These are phyloP conservation scores for Agrochola macilenta DNA, from an alignment of 2,888 invertebrate species.

Conservation along the genomic window DNA sequence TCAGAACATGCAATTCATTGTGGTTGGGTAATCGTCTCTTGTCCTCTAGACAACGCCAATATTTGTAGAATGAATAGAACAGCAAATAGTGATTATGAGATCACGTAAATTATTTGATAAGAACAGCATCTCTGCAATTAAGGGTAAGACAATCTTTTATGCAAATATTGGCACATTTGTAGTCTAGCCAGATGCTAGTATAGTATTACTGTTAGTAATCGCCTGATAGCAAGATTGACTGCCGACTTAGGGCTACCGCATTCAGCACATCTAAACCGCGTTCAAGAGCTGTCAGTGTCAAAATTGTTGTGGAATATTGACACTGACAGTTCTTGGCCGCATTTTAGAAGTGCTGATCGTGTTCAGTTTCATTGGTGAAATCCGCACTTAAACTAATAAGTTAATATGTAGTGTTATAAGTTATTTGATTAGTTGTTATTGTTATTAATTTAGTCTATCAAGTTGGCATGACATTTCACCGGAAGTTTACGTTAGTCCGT, in stretches of 20 bases:
- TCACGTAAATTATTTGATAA: conserved; percentile 42
- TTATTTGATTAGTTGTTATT: background rate
- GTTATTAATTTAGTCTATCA: too few relatives aligned
- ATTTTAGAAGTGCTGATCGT: too few relatives aligned
- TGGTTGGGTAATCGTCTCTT: conserved; percentile 5
- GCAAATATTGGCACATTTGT: conserved; percentile 3
- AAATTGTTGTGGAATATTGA: too few relatives aligned
- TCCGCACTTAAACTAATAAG: too few relatives aligned
- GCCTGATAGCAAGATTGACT: too few relatives aligned
- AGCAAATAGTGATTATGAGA: conserved; percentile 26
- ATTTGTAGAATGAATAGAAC: conserved; percentile 31
- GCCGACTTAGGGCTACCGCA: too few relatives aligned
- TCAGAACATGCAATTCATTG: conserved; percentile 15
- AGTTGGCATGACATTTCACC: background rate
- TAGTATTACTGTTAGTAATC: too few relatives aligned
- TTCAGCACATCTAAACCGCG: too few relatives aligned
- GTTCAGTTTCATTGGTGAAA: too few relatives aligned
- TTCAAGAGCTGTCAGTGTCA: too few relatives aligned
- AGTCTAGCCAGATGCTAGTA: background rate
- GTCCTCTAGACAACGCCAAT: conserved; percentile 43
- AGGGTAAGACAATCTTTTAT: background rate
- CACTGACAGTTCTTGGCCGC: too few relatives aligned
- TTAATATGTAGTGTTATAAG: background rate
- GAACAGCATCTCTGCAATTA: background rate
- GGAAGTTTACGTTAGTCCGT: background rate